Conservation (phyloP, 2,113 vertebrate species). For the Chloropsis hardwickii region DNA sequence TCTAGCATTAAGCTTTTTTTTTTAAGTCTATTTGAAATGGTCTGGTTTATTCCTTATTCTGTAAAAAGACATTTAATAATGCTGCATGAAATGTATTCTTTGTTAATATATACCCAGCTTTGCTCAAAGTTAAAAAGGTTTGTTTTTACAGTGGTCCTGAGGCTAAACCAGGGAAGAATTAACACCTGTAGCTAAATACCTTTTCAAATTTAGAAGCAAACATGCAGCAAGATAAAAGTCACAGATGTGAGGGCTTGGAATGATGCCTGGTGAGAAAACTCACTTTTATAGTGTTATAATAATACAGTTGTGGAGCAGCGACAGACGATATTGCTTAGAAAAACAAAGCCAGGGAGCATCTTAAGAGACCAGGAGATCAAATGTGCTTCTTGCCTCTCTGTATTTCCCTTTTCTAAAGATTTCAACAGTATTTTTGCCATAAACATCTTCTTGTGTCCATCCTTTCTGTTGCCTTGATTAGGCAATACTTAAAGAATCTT, state of each 20-base stretch:
- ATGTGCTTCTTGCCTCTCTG: neutral
- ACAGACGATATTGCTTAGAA: neutral
- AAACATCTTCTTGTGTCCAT: neutral
- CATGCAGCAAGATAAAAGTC: slow-evolving; percentile 62
- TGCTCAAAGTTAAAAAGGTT: slow-evolving; percentile 58
- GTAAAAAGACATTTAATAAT: slow-evolving; percentile 6
- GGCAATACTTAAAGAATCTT: neutral
- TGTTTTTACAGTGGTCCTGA: slow-evolving; percentile 48
- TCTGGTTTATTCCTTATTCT: neutral
- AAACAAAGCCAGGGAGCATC: neutral
- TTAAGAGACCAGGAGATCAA: neutral
- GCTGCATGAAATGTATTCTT: slow-evolving; percentile 8
- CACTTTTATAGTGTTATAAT: neutral
- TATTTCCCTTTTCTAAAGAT: neutral
- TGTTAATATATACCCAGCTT: slow-evolving; percentile 30
- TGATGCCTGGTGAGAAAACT: slow-evolving; percentile 49
- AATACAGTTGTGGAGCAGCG: neutral
- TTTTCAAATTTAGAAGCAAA: slow-evolving; percentile 62
- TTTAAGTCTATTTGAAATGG: neutral
- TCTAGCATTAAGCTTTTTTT: neutral
- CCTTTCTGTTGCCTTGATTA: neutral
- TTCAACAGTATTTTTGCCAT: neutral
- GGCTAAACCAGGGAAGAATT: slow-evolving; percentile 56
- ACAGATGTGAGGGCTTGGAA: slow-evolving; percentile 63
- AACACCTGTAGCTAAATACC: slow-evolving; percentile 67